These are phyloP conservation scores for Phaetusa simplex DNA, from an alignment of 2,113 vertebrate species.

Conservation along the genomic window DNA sequence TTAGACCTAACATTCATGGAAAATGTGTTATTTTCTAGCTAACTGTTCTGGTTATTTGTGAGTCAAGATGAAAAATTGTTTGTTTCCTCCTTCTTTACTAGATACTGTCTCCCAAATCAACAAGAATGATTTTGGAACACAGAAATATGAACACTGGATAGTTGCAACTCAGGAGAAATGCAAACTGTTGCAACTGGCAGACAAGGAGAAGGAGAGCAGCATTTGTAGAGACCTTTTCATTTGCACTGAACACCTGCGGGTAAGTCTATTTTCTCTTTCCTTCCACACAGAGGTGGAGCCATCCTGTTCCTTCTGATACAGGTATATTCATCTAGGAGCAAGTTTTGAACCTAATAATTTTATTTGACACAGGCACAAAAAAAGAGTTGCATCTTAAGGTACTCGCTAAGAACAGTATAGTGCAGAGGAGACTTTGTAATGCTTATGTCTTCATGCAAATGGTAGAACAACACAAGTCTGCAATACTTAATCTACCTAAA, in stretches of 20 bases:
- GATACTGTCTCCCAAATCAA: conserved; percentile 60
- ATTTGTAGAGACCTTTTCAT: conserved; percentile 76
- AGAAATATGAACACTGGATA: conserved; percentile 82
- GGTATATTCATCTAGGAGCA: not conserved
- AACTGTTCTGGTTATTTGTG: not conserved
- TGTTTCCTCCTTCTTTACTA: conserved; percentile 13
- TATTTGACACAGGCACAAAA: not conserved
- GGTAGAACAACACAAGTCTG: not conserved
- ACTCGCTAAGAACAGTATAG: not conserved
- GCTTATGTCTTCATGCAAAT: not conserved
- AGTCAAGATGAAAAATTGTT: not conserved
- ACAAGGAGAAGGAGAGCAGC: conserved; percentile 73
- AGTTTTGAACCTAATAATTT: not conserved
- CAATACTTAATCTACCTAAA: not conserved
- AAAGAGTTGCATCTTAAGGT: not conserved
- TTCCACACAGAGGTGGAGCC: not conserved
- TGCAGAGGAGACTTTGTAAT: not conserved
- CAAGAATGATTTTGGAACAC: conserved; percentile 71
- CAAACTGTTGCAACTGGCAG: conserved; percentile 59
- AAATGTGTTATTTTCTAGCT: not conserved
- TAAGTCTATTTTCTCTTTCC: conserved; percentile 1
- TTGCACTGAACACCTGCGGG: conserved; percentile 78
- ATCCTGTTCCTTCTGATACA: not conserved
- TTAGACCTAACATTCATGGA: not conserved
- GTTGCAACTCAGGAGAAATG: conserved; percentile 73